Percentiles rank a stretch among this genome's conserved stretches.
phyloP scores from a whole-genome alignment of 2,888 invertebrate species.

The Ormyrus labotus region DNA sequence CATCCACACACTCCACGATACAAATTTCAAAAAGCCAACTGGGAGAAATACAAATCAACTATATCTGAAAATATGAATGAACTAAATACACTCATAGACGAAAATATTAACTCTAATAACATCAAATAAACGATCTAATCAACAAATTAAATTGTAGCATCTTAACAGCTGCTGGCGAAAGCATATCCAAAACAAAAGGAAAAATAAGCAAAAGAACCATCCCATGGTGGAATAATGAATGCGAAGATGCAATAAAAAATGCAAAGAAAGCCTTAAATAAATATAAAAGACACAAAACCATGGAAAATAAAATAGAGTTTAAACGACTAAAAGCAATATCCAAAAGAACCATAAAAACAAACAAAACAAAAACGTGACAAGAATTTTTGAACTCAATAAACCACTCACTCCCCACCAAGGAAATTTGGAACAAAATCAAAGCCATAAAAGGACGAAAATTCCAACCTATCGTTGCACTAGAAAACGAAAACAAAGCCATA shows the following conservation, averaged over 20 bases:
- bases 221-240: constrained; percentile 59
- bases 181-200: not conserved
- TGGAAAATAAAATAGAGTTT: constrained; percentile 26
- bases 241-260: constrained; percentile 35
- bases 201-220: not conserved
- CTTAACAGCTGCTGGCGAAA: not conserved
- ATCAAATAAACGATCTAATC: not conserved
- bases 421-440: not conserved
- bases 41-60: not conserved
- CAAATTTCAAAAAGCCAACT: constrained; percentile 4
- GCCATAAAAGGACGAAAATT: not conserved
- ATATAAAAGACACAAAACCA: constrained; percentile 41
- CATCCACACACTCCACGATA: not conserved
- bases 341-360: not conserved
- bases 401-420: not conserved
- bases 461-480: not conserved
- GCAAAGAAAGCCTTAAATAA: constrained; percentile 48
- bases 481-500: not conserved
- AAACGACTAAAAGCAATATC: constrained; percentile 10
- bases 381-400: not conserved
- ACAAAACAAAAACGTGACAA: not conserved
- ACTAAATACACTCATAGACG: not conserved
- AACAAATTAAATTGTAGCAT: not conserved
- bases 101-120: not conserved
- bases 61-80: not conserved